Base-by-base conservation (phyloP, 92 coral and sea anemone species). In the Siderastrea siderea region DNA sequence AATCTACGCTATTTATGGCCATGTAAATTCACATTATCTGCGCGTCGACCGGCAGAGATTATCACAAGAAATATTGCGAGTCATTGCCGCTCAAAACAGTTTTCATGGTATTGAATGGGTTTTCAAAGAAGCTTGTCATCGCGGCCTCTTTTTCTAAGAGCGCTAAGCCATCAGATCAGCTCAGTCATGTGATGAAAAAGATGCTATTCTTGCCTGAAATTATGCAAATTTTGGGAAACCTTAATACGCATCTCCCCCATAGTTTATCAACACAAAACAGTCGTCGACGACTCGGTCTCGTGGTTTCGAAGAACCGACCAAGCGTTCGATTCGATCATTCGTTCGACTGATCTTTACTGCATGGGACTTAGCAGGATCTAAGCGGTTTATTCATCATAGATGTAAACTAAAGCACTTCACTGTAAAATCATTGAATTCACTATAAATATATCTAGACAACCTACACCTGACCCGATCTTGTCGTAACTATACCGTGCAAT, bases 141-240 rank as follows among this genome's bases (percentile, higher is more conserved):
- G 38, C 59, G 45, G n/a, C 10, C 11, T 6, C 71, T 26, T 47
- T 48, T 48, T 15, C 4, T 61, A 15, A 51, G 54, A 62, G 80
- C 52, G 68, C 87, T 60, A n/a, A 74, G 45, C 55, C 43, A 50
- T 59, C 85, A 47, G 50, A 79, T 74, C 62, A 80, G 26, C 73
- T 66, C 82, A 81, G 86, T 86, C 93, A 86, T 90, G 95, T 86
- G 94, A 93, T 77, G 78, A 82, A 52, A 90, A 80, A 83, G 93
- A 93, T 90, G 73, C 92, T 84, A 68, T 80, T 89, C 86, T 93
- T 90, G 83, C 85, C 95, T 92, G 89, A 90, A 76, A 82, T 90
- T 93, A 93, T 93, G 95, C 90, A 90, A 93, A 93, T 93, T 85
- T 82, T 81, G 84, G 55, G 77, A 73, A 80, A 85, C 84, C 90